A percentile compares a stretch with the other conserved stretches of the same genome.
These are phyloP conservation scores for Lepus americanus DNA, from an alignment of 2,113 vertebrate genomes.

Conservation along the genomic window DNA sequence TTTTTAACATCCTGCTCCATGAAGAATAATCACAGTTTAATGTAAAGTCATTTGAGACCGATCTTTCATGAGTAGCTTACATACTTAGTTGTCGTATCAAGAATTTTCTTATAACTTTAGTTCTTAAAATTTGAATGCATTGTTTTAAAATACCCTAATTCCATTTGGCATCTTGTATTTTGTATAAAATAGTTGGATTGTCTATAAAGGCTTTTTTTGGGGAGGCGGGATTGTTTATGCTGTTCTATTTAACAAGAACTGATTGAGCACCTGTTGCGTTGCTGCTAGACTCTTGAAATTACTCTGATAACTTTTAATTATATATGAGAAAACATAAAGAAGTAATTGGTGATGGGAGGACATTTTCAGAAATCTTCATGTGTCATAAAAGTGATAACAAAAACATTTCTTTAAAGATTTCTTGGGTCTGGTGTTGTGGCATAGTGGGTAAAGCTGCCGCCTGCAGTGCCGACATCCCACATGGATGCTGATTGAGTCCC, in stretches of 20 bases:
- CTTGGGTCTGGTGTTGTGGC: no score
- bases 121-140: conserved; percentile 48
- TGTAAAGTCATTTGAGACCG: neutral
- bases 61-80: neutral
- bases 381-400: neutral
- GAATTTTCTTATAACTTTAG: conserved; percentile 14
- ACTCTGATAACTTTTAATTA: neutral
- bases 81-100: conserved; percentile 3
- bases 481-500: no score
- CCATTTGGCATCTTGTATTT: conserved; percentile 41
- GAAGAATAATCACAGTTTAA: conserved; percentile 23
- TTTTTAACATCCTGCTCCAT: conserved; percentile 12
- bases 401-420: no score
- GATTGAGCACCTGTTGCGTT: neutral
- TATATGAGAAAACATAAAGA: neutral
- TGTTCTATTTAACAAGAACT: neutral
- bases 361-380: conserved; percentile 1
- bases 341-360: conserved; percentile 19
- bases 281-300: conserved; percentile 23
- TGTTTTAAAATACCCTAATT: conserved; percentile 46
- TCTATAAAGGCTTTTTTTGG: conserved; percentile 32
- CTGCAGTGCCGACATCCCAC: no score
- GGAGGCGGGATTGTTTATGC: neutral
- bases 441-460: no score
- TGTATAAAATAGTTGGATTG: conserved; percentile 13